Percentiles rank a stretch among this genome's conserved stretches.
Evolutionary conservation across 2,113 vertebrate genomes (phyloP).

Genomic region (Zosterops japonicus): DNA sequence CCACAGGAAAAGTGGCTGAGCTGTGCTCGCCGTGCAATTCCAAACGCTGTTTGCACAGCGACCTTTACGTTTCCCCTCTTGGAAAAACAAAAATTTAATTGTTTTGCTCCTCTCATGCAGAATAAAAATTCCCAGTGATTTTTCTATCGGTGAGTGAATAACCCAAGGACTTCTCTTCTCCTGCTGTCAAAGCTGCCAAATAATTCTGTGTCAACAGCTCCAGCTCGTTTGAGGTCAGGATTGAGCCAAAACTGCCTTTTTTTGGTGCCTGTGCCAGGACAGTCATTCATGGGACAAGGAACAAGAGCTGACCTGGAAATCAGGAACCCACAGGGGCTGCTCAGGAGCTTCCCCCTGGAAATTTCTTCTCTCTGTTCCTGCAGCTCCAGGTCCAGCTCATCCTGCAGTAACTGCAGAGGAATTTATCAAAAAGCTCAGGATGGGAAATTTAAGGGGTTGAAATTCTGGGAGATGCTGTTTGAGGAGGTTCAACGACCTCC

Average conservation of each 20-base stretch:
- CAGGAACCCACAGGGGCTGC: neutral
- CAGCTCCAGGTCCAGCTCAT: neutral
- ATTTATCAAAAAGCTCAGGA: neutral
- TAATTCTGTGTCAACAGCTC: neutral
- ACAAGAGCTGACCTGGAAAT: neutral
- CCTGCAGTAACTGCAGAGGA: neutral
- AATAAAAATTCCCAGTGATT: neutral
- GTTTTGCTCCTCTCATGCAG: neutral
- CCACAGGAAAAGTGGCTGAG: slow-evolving; percentile 13
- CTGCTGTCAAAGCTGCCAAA: slow-evolving; percentile 6
- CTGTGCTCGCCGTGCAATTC: neutral
- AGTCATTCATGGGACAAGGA: neutral
- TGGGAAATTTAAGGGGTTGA: neutral
- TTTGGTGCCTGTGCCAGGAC: fast-evolving
- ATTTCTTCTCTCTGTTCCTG: no score
- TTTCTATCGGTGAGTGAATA: neutral
- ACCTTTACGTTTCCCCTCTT: neutral
- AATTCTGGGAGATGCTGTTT: neutral
- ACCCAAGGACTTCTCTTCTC: neutral
- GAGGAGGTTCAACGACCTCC: no score
- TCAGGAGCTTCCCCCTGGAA: fast-evolving
- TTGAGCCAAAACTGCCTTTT: neutral
- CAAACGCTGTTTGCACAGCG: neutral
- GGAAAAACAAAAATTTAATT: slow-evolving; percentile 7
- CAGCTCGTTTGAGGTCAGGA: neutral